phyloP scores from a whole-genome alignment of 2,113 vertebrate genomes.

The Semnornis frantzii region DNA sequence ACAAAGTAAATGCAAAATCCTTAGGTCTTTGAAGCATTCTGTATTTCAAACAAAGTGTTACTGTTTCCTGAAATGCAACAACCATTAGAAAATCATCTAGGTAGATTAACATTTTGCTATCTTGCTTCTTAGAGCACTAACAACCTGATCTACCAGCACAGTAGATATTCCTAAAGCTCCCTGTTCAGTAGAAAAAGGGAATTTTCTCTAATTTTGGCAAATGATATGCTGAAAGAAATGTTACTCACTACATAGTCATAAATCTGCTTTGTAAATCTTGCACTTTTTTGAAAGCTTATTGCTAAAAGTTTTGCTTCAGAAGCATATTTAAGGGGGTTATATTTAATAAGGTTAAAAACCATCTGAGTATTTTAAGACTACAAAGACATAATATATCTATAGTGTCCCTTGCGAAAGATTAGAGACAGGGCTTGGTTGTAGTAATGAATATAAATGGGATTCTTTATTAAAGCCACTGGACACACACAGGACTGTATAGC shows the following conservation, averaged over 20 bases:
- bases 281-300: conserved; percentile 39
- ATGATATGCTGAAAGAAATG: neutral
- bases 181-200: neutral
- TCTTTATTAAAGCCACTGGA: conserved; percentile 65
- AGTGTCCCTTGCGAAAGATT: conserved; percentile 58
- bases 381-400: conserved; percentile 61
- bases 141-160: neutral
- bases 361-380: conserved; percentile 53
- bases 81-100: neutral
- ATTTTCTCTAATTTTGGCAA: conserved; percentile 53
- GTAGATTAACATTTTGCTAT: neutral
- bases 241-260: conserved; percentile 1
- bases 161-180: neutral
- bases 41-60: conserved; percentile 23
- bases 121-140: neutral
- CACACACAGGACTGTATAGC: conserved; percentile 15
- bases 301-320: conserved; percentile 61
- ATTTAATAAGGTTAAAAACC: conserved; percentile 65
- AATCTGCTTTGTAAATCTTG: conserved; percentile 53
- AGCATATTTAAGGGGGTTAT: conserved; percentile 50
- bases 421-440: conserved; percentile 18
- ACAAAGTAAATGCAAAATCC: neutral
- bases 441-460: conserved; percentile 67
- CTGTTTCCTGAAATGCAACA: conserved; percentile 10
- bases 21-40: neutral